These are phyloP conservation scores for Quadroppia sp. DNA, from an alignment of 2,888 invertebrate species.

Conservation along the genomic window DNA sequence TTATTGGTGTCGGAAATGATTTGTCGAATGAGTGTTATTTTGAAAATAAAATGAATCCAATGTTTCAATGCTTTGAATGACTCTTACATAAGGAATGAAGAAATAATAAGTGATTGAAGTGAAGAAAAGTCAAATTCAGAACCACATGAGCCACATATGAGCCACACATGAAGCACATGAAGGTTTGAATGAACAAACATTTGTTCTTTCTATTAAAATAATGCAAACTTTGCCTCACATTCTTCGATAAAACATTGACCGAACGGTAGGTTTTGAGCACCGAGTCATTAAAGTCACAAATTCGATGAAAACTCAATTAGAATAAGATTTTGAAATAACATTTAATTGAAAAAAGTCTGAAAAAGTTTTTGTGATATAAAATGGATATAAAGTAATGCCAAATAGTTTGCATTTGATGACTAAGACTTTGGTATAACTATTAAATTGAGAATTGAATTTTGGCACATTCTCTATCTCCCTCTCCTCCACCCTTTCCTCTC, in stretches of 20 bases:
- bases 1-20: too few species aligned
- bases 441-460: not conserved
- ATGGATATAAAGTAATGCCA: not conserved
- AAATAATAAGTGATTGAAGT: slow-evolving; percentile 9
- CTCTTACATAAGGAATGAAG: too few species aligned
- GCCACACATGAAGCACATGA: not conserved
- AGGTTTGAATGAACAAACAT: slow-evolving; percentile 8
- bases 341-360: slow-evolving; percentile 28
- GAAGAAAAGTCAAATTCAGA: not conserved
- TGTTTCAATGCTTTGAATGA: too few species aligned
- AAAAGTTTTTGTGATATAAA: not conserved
- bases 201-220: slow-evolving; percentile 10
- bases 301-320: slow-evolving; percentile 6
- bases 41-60: too few species aligned
- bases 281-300: not conserved
- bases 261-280: not conserved
- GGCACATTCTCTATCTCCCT: not conserved
- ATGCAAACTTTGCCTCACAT: not conserved
- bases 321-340: slow-evolving; percentile 5
- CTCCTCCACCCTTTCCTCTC: too few species aligned
- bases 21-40: too few species aligned
- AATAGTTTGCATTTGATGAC: not conserved
- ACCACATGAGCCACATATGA: slow-evolving; percentile 16
- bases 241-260: slow-evolving; percentile 1
- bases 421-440: not conserved